These are phyloP conservation scores for Enteromius trimaculatus DNA, from an alignment of 2,797 vertebrate species.

Conservation along the genomic window DNA sequence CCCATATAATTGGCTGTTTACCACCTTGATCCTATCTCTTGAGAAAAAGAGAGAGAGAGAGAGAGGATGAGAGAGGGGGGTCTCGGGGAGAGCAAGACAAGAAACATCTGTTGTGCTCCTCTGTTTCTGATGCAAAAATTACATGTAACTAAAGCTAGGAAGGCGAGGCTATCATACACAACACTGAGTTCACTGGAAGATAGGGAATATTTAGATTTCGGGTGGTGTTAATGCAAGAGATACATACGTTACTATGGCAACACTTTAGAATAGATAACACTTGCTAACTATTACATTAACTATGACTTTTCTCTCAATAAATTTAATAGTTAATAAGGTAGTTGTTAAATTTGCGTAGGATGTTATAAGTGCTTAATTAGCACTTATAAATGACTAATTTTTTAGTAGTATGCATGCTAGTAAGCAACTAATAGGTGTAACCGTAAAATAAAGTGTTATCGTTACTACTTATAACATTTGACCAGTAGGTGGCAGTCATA, in stretches of 20 bases:
- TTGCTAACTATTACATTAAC: too few species aligned
- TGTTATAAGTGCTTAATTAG: too few species aligned
- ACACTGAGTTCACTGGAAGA: conserved; percentile 17
- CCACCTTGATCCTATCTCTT: conserved; percentile 51
- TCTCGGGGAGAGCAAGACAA: conserved; percentile 10
- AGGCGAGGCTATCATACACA: conserved; percentile 43
- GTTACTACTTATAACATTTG: background rate
- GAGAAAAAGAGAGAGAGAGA: conserved; percentile 28
- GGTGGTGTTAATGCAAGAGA: background rate
- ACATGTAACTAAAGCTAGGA: conserved; percentile 34
- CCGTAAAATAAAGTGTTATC: too few species aligned
- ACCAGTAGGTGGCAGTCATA: background rate
- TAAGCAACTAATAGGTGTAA: too few species aligned
- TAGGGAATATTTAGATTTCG: background rate
- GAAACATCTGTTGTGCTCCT: conserved; percentile 58
- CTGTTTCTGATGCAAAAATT: conserved; percentile 41
- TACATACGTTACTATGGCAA: background rate
- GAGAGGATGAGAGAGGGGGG: background rate
- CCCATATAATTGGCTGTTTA: conserved; percentile 63
- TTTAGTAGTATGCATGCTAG: too few species aligned
- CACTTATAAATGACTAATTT: too few species aligned
- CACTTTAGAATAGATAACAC: too few species aligned
- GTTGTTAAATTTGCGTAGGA: too few species aligned
- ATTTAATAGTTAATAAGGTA: too few species aligned
- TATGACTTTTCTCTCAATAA: too few species aligned